phyloP scores from a whole-genome alignment of 1,140 invertebrate species.

The Rhyzopertha dominica region DNA sequence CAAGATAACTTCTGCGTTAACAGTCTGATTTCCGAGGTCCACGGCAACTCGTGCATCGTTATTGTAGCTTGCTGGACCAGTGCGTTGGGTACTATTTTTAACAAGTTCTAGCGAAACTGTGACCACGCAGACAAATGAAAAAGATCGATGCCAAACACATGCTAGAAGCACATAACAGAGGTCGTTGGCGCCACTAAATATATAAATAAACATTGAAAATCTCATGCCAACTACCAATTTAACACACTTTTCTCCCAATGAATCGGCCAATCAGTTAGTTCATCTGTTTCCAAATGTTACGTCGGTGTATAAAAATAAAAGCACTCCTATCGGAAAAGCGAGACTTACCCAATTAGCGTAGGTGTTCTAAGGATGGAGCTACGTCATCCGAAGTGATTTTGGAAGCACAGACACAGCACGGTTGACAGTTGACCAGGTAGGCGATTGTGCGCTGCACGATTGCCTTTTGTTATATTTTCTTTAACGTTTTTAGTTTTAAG shows the following conservation, averaged over 20 bases:
- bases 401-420: not conserved
- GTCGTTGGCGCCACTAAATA: slow-evolving; percentile 22
- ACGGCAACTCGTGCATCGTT: no score
- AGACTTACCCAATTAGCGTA: not conserved
- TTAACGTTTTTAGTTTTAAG: not conserved
- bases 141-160: slow-evolving; percentile 12
- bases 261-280: not conserved
- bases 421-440: not conserved
- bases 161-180: slow-evolving; percentile 21
- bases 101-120: slow-evolving; percentile 21
- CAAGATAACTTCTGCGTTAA: no score
- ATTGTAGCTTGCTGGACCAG: no score
- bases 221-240: slow-evolving; percentile 7
- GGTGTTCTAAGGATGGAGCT: not conserved
- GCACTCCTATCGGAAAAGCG: not conserved
- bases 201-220: slow-evolving; percentile 6
- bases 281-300: not conserved
- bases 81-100: no score
- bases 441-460: not conserved
- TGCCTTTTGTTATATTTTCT: not conserved
- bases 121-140: slow-evolving; percentile 20
- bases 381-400: slow-evolving; percentile 1
- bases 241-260: slow-evolving; percentile 2
- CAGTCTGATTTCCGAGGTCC: no score
- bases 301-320: not conserved